A percentile compares a stretch with the other conserved stretches of the same genome.
Conservation (phyloP, 2,888 invertebrate genomes). For the Oscheius sp. region DNA sequence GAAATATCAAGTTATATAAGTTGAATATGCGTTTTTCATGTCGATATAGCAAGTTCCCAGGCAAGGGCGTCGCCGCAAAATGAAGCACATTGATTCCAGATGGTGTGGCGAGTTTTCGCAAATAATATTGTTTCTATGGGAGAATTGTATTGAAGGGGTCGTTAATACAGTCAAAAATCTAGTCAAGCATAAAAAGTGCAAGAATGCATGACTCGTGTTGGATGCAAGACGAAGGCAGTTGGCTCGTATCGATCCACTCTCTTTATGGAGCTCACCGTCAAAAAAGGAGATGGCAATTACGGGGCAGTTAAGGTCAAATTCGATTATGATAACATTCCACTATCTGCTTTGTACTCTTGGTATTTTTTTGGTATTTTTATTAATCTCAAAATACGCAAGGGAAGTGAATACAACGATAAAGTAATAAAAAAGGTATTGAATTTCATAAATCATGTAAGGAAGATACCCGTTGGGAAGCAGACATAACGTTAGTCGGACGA, state of each 20-base stretch:
- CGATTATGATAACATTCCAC: too few relatives aligned
- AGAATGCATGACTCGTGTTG: conserved; percentile 15
- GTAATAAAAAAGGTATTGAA: conserved; percentile 80
- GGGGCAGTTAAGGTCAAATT: neutral
- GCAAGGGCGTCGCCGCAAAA: neutral
- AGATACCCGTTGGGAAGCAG: conserved; percentile 58
- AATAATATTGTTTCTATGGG: neutral
- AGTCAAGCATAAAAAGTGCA: neutral
- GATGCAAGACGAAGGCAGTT: conserved; percentile 17
- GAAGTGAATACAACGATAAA: conserved; percentile 1
- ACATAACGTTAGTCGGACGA: conserved; percentile 54
- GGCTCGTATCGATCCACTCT: conserved; percentile 21
- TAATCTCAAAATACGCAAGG: neutral
- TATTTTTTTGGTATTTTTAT: too few relatives aligned
- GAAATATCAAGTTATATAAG: neutral
- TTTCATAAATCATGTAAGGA: conserved; percentile 50
- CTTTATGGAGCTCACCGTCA: conserved; percentile 18
- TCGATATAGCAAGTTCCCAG: neutral
- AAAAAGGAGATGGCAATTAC: neutral
- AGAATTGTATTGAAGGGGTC: neutral
- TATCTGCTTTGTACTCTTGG: too few relatives aligned
- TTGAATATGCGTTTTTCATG: neutral
- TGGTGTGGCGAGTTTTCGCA: neutral
- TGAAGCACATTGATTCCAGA: conserved; percentile 26
- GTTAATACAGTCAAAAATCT: neutral